These are phyloP conservation scores for Addax nasomaculatus DNA, from an alignment of 2,113 vertebrate genomes.

Conservation along the genomic window DNA sequence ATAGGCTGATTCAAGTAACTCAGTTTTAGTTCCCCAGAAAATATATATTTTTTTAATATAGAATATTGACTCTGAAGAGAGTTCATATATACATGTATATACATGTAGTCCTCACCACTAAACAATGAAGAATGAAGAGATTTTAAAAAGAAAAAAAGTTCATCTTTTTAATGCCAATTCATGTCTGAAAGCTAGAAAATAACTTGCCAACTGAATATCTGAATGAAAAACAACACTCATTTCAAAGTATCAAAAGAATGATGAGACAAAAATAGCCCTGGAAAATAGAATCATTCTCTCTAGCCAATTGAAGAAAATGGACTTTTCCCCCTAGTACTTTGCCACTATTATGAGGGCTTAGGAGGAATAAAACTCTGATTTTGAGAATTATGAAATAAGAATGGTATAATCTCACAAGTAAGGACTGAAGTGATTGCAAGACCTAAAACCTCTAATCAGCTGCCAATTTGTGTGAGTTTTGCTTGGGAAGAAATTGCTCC, in stretches of 20 bases:
- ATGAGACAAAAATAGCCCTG: slow-evolving; percentile 7
- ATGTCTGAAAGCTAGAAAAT: not conserved
- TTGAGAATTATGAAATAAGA: slow-evolving; percentile 16
- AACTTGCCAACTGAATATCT: not conserved
- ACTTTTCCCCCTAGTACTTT: not conserved
- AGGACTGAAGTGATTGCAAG: not conserved
- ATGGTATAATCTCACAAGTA: slow-evolving; percentile 10
- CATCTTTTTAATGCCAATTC: not conserved
- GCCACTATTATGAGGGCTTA: not conserved
- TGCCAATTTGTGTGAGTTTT: not conserved
- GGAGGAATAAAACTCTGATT: slow-evolving; percentile 7
- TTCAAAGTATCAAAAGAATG: not conserved
- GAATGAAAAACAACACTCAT: not conserved
- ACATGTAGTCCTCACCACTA: not conserved
- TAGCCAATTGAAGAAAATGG: not conserved
- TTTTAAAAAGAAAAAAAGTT: not conserved
- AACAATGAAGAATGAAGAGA: not conserved
- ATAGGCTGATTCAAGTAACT: not conserved
- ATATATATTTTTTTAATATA: not conserved
- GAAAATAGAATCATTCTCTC: slow-evolving; percentile 20
- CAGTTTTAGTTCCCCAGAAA: slow-evolving; percentile 30
- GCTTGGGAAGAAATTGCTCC: not conserved
- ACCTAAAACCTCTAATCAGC: not conserved
- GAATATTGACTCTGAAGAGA: not conserved
- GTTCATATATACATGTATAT: not conserved